phyloP scores from a whole-genome alignment of 1,140 invertebrate genomes.

The Periplaneta americana region DNA sequence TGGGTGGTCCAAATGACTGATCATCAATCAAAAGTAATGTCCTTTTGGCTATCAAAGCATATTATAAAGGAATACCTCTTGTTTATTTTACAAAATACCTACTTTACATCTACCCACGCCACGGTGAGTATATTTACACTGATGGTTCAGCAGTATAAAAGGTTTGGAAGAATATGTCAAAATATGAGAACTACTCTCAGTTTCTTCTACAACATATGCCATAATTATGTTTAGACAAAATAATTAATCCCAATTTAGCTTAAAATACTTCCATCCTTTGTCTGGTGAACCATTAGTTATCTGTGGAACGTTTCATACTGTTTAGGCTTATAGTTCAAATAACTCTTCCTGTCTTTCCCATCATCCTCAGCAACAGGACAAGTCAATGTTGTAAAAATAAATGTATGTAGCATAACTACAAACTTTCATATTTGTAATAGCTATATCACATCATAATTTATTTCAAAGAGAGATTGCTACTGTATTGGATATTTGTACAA shows the following conservation, averaged over 20 bases:
- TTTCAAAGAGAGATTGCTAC: too few relatives aligned
- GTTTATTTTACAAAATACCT: conserved; percentile 10
- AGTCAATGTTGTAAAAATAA: too few relatives aligned
- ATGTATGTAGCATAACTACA: too few relatives aligned
- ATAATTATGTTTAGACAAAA: background rate
- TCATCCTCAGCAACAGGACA: too few relatives aligned
- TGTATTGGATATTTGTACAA: too few relatives aligned
- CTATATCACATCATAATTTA: too few relatives aligned
- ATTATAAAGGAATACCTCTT: conserved; percentile 8
- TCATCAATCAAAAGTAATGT: background rate
- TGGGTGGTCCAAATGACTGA: conserved; percentile 8
- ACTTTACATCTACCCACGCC: background rate
- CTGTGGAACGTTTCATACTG: conserved; percentile 3
- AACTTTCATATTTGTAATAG: too few relatives aligned
- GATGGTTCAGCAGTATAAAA: background rate
- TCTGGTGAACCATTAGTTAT: background rate
- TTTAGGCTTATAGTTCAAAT: background rate
- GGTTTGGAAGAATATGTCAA: too few relatives aligned
- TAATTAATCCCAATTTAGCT: background rate
- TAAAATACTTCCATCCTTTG: background rate
- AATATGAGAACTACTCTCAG: too few relatives aligned
- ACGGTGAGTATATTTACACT: background rate
- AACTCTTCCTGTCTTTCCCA: too few relatives aligned
- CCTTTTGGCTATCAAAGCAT: conserved; percentile 9
- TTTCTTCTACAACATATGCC: too few relatives aligned